Base-by-base conservation (phyloP, 2,888 invertebrate genomes). In the Calameuta pallipes region DNA sequence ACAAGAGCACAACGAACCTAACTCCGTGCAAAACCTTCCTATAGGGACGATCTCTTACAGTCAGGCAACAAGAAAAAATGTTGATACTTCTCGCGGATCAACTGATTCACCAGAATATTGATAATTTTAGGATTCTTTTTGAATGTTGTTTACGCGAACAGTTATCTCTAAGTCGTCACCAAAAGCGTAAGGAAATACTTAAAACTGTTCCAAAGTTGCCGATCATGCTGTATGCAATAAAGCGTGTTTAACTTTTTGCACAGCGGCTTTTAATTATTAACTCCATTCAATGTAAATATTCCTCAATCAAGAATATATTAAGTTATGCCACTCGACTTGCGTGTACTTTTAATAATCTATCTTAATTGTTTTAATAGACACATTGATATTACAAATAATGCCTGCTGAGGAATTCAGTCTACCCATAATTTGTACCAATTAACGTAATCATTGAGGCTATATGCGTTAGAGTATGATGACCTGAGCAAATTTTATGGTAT, bases 231-330 rank as follows among this genome's bases (percentile, higher is more conserved):
- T 23, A 23, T 56, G 23, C 23, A 56, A 23, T 23, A 56, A 56
- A 56, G 56, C 56, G 56, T 56, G 56, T 23, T 23, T 56, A 9
- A 56, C 9, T 56, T 56, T 56, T 56, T 56, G 23, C 23, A 56
- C 23, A 56, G 23, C 56, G 23, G 56, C 23, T 56, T 56, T 56
- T 56, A 56, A 56, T 56, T 56, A 9, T 9, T 23, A 56, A 56
- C 56, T 56, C 23, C 6, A 71, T 37, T 75, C 77, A 78, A 82
- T 87, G 86, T 87, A 87, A 87, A 87, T 87, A 87, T 84, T 85
- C 83, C 85, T 83, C 83, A 85, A 80, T 74, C 81, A 79, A 78
- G 83, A 83, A 85, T 83, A 83, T 81, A 85, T 56, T 56, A 56
- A 56, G 23, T 56, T 56, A 56, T 56, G 23, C 23, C 56, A 56